Evolutionary conservation across 2,113 vertebrate genomes (phyloP).

Genomic region (Osmerus eperlanus): DNA sequence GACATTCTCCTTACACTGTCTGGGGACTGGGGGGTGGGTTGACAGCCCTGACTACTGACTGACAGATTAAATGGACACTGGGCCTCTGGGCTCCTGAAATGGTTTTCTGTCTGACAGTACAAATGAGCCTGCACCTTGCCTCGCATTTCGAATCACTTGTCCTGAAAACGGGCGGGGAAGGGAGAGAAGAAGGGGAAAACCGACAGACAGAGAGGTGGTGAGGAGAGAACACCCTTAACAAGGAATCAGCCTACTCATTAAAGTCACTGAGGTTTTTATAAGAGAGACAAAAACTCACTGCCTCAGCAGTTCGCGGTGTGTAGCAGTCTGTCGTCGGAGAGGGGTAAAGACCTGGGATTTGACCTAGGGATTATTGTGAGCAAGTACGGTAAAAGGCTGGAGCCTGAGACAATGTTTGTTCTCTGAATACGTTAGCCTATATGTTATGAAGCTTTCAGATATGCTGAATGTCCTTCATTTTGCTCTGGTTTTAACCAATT

Average conservation of each 20-base stretch:
- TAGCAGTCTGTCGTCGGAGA: background rate
- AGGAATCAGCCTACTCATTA: conserved; percentile 2
- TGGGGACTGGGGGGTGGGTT: background rate
- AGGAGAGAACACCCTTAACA: background rate
- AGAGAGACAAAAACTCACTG: background rate
- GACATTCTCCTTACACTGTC: background rate
- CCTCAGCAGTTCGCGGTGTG: background rate
- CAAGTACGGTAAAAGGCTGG: no score
- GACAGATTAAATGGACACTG: background rate
- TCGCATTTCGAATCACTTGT: conserved; percentile 5
- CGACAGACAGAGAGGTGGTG: background rate
- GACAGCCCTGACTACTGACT: background rate
- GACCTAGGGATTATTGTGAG: background rate
- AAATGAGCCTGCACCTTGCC: background rate
- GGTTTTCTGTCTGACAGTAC: background rate
- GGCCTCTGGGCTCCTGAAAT: background rate
- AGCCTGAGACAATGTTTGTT: no score
- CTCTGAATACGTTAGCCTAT: no score
- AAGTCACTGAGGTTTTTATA: conserved; percentile 5
- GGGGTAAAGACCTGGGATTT: background rate
- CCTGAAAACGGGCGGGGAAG: background rate
- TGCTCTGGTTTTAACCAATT: no score
- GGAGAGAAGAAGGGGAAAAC: background rate
- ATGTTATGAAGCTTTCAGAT: no score
- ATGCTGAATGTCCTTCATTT: no score